These are phyloP conservation scores for Streptopelia turtur DNA, from an alignment of 2,797 vertebrate genomes.

Conservation along the genomic window DNA sequence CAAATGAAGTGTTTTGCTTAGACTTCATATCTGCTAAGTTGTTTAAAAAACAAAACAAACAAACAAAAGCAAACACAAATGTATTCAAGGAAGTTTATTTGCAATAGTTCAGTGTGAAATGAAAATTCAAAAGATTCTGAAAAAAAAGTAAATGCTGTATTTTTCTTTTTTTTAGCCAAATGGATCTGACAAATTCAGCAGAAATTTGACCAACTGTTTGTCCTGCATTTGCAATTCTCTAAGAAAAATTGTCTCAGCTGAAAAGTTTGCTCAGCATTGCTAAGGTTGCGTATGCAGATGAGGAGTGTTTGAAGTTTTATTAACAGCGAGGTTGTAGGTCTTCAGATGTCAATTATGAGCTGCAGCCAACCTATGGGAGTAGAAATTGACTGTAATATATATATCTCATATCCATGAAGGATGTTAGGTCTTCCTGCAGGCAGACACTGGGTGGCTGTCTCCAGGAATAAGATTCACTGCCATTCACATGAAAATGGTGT, in stretches of 20 bases:
- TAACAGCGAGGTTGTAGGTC: neutral
- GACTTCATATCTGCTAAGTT: neutral
- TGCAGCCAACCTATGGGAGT: neutral
- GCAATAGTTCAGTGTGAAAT: neutral
- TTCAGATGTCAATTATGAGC: neutral
- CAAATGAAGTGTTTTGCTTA: neutral
- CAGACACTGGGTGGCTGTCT: neutral
- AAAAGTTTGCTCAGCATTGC: neutral
- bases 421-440: slow-evolving; percentile 3
- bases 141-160: neutral
- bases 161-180: neutral
- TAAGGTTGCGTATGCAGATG: neutral
- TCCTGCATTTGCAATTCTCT: neutral
- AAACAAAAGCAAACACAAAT: neutral
- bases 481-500: slow-evolving; percentile 51
- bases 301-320: neutral
- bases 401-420: neutral
- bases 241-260: neutral
- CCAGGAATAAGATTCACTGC: slow-evolving; percentile 8
- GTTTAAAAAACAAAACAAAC: too few species aligned
- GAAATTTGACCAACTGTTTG: neutral
- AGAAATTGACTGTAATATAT: neutral
- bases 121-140: neutral
- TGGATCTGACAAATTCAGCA: neutral
- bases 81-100: neutral